Percentiles rank a stretch among this genome's conserved stretches.
Evolutionary conservation across 2,797 vertebrate species (phyloP).

Genomic region (Xiphophorus birchmanni): DNA sequence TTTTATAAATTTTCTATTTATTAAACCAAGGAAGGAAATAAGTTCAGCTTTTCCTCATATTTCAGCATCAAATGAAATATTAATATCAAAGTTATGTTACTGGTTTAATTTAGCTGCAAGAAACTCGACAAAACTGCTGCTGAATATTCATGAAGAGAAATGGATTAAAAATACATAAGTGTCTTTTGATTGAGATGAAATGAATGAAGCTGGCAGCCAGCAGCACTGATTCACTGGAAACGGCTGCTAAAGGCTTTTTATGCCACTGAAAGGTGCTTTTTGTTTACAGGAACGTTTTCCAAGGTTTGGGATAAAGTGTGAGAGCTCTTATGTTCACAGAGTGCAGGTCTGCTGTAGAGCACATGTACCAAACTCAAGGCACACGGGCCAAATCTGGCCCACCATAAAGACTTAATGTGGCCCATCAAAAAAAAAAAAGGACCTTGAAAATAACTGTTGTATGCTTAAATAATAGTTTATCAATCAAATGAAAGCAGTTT

Average conservation of each 20-base stretch:
- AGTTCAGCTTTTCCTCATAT: background rate
- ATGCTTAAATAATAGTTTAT: no score
- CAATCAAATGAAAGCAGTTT: no score
- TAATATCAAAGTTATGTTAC: slow-evolving; percentile 20
- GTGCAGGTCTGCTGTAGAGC: slow-evolving; percentile 51
- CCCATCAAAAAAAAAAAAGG: no score
- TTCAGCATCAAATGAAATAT: slow-evolving; percentile 14
- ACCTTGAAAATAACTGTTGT: no score
- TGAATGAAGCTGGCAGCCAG: background rate
- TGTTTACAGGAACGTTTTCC: slow-evolving; percentile 26
- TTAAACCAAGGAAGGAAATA: background rate
- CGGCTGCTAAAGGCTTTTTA: slow-evolving; percentile 34
- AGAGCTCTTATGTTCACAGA: slow-evolving; percentile 39
- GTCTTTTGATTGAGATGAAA: slow-evolving; percentile 19
- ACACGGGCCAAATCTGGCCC: no score
- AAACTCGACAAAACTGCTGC: slow-evolving; percentile 12
- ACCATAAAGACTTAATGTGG: no score
- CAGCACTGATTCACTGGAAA: slow-evolving; percentile 27
- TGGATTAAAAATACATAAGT: slow-evolving; percentile 19
- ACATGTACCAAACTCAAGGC: background rate
- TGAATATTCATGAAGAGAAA: slow-evolving; percentile 42
- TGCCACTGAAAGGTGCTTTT: slow-evolving; percentile 46
- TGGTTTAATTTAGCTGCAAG: background rate
- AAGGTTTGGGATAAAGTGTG: background rate
- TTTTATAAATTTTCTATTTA: slow-evolving; percentile 13